Evolutionary conservation across 2,888 invertebrate species (phyloP).

Genomic region (Mesochorus sp.): DNA sequence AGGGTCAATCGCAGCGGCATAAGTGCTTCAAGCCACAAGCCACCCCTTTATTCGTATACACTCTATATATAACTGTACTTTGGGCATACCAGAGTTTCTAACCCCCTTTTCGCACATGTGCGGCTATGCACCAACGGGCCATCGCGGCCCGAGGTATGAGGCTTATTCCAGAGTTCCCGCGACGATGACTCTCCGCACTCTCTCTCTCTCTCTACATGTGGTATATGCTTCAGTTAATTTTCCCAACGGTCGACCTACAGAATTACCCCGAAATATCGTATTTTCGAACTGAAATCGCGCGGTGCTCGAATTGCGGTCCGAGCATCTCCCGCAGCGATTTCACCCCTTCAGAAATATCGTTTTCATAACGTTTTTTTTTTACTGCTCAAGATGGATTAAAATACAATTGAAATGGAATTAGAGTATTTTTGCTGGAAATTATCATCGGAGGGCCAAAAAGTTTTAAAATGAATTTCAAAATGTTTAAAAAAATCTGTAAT

Average conservation of each 20-base stretch:
- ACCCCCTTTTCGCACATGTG: conserved; percentile 42
- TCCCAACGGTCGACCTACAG: not conserved
- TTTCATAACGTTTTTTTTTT: too few relatives aligned
- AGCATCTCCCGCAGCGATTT: too few relatives aligned
- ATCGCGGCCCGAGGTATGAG: conserved; percentile 13
- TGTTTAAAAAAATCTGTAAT: too few relatives aligned
- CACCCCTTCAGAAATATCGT: too few relatives aligned
- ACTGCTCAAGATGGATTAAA: too few relatives aligned
- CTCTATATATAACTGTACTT: not conserved
- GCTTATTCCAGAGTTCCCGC: conserved; percentile 37
- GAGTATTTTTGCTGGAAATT: too few relatives aligned
- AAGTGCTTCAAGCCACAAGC: conserved; percentile 59
- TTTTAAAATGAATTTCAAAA: too few relatives aligned
- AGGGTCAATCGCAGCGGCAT: conserved; percentile 60
- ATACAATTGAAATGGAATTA: too few relatives aligned
- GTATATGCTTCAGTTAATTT: not conserved
- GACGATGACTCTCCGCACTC: not conserved
- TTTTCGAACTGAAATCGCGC: too few relatives aligned
- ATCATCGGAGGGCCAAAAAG: too few relatives aligned
- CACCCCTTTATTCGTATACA: conserved; percentile 13
- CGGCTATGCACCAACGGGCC: not conserved
- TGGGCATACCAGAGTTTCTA: conserved; percentile 16
- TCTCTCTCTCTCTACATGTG: too few relatives aligned
- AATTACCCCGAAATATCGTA: not conserved
- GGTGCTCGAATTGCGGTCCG: too few relatives aligned